Base-by-base conservation (phyloP, 1,140 invertebrate species). In the Zelostemma sp. region DNA sequence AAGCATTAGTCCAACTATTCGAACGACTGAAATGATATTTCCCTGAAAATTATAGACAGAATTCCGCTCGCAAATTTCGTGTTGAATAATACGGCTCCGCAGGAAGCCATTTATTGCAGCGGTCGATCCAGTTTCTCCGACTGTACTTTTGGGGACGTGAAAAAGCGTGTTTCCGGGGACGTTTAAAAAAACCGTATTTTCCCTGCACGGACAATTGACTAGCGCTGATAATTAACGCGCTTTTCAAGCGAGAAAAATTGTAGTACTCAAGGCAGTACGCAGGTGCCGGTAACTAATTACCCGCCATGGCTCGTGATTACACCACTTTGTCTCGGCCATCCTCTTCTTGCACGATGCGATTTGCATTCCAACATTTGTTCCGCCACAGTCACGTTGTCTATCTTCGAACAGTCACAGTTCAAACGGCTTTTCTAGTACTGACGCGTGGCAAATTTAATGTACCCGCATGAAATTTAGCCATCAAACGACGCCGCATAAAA, bases 281-380 rank as follows among this genome's bases (percentile, higher is more conserved):
- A 72, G 65, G 64, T 72, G 70, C 65, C 41, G 53, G 60, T 68
- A 68, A 72, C 70, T 72, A 72, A 72, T 72, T 72, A 72, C 70
- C 65, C 70, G 62, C 68, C 70, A 40, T 62, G 58, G 45, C 46
- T 66, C 65, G 57, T 72, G 70, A 72, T 72, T 72, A 72, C 61
- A 61, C 65, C 55, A 68, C 70, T 72, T 72, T 72, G 65, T 72
- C 70, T 68, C 62, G 62, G 50, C 62, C 65, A 72, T 68, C 68
- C 70, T 72, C 70, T 68, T 72, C 61, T 72, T 65, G 70, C 64
- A 61, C 58, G 62, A 68, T 72, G 64, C 70, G 70, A 72, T 72
- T 72, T 72, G 70, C 70, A 72, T 72, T 72, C 57, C 64, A 51
- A 72, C 64, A 68, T 68, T 72, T 62, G 70, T 68, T 72, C 57